Evolutionary conservation across 2,797 vertebrate genomes (phyloP), one percentile per base, ranked within the genome.

Genomic region (Dermochelys coriacea): DNA sequence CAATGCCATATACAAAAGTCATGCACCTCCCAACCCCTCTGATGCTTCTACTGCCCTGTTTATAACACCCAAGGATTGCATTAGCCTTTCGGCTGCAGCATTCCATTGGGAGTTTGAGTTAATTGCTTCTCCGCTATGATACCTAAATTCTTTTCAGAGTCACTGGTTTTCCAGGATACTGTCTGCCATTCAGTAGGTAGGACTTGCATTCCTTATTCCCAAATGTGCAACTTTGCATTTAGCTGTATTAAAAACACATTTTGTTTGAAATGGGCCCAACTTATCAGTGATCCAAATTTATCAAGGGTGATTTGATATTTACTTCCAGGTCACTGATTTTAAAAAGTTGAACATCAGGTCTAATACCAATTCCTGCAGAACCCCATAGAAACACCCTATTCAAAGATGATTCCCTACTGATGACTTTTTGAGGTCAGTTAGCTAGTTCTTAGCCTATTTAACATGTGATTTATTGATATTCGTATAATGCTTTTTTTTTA

Each of bases 301-400:
- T 78, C 86, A 91, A 80, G 2, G 82, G 88, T 93, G 91, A 94
- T 49, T 31, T 86, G 85, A 77, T 85, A 93, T 95, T 91, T 95
- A 93, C 94, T 96, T 94, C 88, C 85, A 88, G n/a, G n/a, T n/a
- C n/a, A n/a, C n/a, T n/a, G n/a, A n/a, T n/a, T 41, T 41, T 5
- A 52, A 52, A 52, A 52, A 18, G 51, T 11, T 57, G 55, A 61
- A 59, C 27, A 59, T 34, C 29, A 3, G 29, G 59, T 29, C 29
- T 61, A 31, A 29, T 61, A 34, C 29, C 59, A 61, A 31, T 7
- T 84, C 87, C 12, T 82, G 54, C 45, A 91, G 85, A 91, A 94
- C 91, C 86, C 55, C 68, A 95, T n/a, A 82, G 77, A 93, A 91
- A 84, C 45, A 82, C 90, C 37, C 80, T 57, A 87, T 55, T 52